Conservation (phyloP, 2,888 invertebrate species). For the Polydrusus cervinus region DNA sequence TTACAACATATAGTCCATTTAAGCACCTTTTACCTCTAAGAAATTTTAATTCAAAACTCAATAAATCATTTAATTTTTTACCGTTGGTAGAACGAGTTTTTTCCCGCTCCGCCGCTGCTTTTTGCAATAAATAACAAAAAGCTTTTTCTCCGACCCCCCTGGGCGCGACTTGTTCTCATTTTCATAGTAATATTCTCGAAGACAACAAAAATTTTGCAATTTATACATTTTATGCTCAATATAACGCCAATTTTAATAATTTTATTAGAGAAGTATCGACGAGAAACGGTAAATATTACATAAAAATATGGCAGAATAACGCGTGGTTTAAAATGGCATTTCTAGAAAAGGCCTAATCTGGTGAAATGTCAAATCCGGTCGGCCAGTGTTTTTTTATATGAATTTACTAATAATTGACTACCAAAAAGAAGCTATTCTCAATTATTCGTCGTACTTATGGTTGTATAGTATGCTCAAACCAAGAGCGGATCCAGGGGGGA, state of each 20-base stretch:
- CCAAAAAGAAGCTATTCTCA: no score
- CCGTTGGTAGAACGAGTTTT: constrained; percentile 5
- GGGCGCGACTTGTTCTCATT: constrained; percentile 48
- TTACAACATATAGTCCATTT: no score
- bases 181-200: constrained; percentile 43
- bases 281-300: constrained; percentile 11
- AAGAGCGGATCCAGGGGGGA: no score
- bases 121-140: constrained; percentile 36
- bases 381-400: no score
- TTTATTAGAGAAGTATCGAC: constrained; percentile 18
- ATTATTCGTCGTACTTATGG: no score
- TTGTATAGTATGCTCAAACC: no score
- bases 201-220: constrained; percentile 47
- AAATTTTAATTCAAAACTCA: not conserved
- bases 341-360: no score
- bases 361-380: no score
- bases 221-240: constrained; percentile 47
- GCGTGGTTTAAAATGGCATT: no score
- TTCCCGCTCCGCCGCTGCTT: constrained; percentile 34
- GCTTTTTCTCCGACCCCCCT: constrained; percentile 44
- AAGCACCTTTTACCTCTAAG: not conserved
- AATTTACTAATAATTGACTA: no score
- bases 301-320: not conserved
- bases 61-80: constrained; percentile 10
- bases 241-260: constrained; percentile 37